Evolutionary conservation across 2,113 vertebrate species (phyloP).

Genomic region (Calonectris borealis): DNA sequence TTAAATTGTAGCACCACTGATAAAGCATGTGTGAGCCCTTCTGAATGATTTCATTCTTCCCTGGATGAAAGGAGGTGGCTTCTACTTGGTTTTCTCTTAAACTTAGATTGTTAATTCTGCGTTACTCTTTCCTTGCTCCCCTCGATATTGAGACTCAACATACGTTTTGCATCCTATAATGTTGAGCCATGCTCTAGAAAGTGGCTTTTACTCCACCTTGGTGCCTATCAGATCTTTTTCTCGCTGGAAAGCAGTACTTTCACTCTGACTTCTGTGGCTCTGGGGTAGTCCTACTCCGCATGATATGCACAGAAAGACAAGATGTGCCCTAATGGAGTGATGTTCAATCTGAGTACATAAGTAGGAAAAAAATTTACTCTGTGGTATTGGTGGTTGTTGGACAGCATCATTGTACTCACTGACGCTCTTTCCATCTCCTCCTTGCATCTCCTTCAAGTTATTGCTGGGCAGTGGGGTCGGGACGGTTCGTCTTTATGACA

Average conservation of each 20-base stretch:
- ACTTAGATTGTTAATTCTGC: not conserved
- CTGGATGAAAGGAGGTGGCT: not conserved
- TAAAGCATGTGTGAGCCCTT: not conserved
- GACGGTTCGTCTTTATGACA: conserved; percentile 94
- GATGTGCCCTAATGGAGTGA: not conserved
- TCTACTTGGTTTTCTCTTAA: not conserved
- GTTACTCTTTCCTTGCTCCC: not conserved
- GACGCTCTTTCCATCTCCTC: not conserved
- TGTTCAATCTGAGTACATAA: not conserved
- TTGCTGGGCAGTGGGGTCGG: conserved; percentile 92
- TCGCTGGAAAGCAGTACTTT: not conserved
- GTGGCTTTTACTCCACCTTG: not conserved
- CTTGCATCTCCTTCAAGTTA: conserved; percentile 73
- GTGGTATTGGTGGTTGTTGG: not conserved
- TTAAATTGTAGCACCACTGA: not conserved
- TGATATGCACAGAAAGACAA: not conserved
- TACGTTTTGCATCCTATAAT: not conserved
- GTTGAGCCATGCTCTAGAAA: not conserved
- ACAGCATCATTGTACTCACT: not conserved
- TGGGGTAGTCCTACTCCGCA: not conserved
- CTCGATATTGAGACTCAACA: not conserved
- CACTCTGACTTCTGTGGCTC: not conserved
- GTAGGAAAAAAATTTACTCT: not conserved
- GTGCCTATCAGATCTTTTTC: not conserved
- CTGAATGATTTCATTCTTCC: not conserved